Conservation (phyloP, 2,113 vertebrate species). For the Larimichthys polyactis region DNA sequence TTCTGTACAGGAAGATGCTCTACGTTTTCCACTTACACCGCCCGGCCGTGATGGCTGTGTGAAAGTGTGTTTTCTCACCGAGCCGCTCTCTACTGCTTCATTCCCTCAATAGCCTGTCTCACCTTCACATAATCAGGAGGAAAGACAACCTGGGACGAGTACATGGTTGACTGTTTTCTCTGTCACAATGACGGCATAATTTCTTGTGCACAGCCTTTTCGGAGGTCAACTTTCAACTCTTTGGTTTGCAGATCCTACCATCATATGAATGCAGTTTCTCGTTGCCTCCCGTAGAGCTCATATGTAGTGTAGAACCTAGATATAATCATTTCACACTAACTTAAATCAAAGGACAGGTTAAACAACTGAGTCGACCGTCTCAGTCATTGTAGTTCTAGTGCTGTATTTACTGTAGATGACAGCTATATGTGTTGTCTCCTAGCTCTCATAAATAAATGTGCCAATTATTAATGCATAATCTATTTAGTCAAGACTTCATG, state of each 20-base stretch:
- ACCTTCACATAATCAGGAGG: constrained; percentile 63
- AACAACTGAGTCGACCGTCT: constrained; percentile 67
- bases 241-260: constrained; percentile 57
- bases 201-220: constrained; percentile 55
- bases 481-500: constrained; percentile 91
- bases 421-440: constrained; percentile 86
- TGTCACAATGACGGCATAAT: constrained; percentile 41
- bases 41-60: constrained; percentile 38
- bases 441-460: constrained; percentile 93
- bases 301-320: constrained; percentile 69
- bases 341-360: constrained; percentile 82
- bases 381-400: constrained; percentile 86
- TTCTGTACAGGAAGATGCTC: constrained; percentile 66
- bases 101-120: constrained; percentile 50
- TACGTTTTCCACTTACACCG: constrained; percentile 52
- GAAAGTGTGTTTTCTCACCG: constrained; percentile 50
- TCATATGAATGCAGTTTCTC: constrained; percentile 72
- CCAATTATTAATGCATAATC: constrained; percentile 93
- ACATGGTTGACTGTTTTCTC: constrained; percentile 63
- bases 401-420: constrained; percentile 89
- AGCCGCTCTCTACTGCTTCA: constrained; percentile 45
- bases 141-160: constrained; percentile 42
- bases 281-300: constrained; percentile 73
- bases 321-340: constrained; percentile 83
- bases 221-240: constrained; percentile 55